Conservation (phyloP, 2,113 vertebrate genomes). For the Neodontobutis hainanensis region DNA sequence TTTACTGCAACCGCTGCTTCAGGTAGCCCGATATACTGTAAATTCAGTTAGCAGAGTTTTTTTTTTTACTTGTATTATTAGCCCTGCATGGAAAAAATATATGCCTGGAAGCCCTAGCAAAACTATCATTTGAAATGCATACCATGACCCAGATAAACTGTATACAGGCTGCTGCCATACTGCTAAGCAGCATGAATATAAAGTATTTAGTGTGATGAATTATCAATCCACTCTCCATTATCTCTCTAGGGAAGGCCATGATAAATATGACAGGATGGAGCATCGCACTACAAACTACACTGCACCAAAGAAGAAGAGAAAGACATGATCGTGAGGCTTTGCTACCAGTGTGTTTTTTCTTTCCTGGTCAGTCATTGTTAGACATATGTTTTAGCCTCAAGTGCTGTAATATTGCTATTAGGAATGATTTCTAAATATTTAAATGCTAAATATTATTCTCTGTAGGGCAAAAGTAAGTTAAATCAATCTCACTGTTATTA, state of each 20-base stretch:
- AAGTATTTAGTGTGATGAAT: conserved; percentile 74
- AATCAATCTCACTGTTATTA: neutral
- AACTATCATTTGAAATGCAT: conserved; percentile 51
- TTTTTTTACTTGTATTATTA: neutral
- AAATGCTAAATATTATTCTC: conserved; percentile 26
- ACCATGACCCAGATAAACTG: conserved; percentile 63
- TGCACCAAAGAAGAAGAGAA: conserved; percentile 74
- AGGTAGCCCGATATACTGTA: conserved; percentile 71
- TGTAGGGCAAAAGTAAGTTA: conserved; percentile 6
- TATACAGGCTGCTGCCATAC: conserved; percentile 52
- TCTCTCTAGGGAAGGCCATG: conserved; percentile 89
- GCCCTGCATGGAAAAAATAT: conserved; percentile 21
- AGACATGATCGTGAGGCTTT: conserved; percentile 58
- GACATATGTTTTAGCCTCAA: conserved; percentile 41
- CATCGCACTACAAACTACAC: conserved; percentile 85
- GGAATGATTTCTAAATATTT: conserved; percentile 7
- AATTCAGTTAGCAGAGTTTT: neutral
- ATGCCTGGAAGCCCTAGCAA: conserved; percentile 21
- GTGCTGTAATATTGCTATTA: conserved; percentile 25
- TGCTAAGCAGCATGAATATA: conserved; percentile 66
- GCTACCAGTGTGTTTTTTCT: conserved; percentile 13
- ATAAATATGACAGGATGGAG: conserved; percentile 90
- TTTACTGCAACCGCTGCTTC: conserved; percentile 94
- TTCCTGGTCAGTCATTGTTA: conserved; percentile 22
- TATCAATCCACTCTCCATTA: conserved; percentile 60